These are phyloP conservation scores for Drosophila punjabiensis DNA, from an alignment of 1,140 invertebrate species.

Conservation along the genomic window DNA sequence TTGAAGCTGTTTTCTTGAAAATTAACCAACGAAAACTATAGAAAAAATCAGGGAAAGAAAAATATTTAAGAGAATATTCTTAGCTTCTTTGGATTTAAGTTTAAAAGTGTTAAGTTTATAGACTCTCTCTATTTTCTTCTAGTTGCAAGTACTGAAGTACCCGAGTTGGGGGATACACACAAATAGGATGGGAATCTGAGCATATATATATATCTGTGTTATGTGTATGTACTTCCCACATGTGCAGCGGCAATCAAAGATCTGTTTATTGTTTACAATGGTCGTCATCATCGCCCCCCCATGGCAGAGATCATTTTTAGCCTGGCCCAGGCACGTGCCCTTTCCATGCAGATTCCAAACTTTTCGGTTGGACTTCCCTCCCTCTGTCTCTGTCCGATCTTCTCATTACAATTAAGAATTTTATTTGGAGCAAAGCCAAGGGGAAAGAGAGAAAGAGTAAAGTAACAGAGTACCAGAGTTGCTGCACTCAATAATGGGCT, in stretches of 20 bases:
- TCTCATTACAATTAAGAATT: slow-evolving; percentile 19
- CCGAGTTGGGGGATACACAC: slow-evolving; percentile 17
- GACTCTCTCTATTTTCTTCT: not conserved
- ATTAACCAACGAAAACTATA: not conserved
- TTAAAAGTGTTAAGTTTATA: not conserved
- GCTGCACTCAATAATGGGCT: slow-evolving; percentile 2
- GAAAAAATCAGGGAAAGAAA: not conserved
- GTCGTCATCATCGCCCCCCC: slow-evolving; percentile 5
- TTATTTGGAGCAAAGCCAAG: slow-evolving; percentile 9
- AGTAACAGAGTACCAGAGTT: not conserved
- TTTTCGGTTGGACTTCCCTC: not conserved
- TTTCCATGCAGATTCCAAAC: slow-evolving; percentile 8
- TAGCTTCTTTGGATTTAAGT: no score
- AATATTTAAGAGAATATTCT: not conserved
- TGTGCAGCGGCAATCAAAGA: slow-evolving; percentile 58
- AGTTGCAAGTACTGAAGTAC: slow-evolving; percentile 15
- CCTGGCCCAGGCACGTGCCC: slow-evolving; percentile 45
- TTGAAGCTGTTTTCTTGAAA: slow-evolving; percentile 5
- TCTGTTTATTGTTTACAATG: slow-evolving; percentile 78
- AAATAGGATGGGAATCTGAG: not conserved
- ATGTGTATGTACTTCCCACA: slow-evolving; percentile 16
- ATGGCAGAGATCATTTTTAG: slow-evolving; percentile 33
- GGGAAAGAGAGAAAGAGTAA: not conserved
- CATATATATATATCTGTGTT: not conserved
- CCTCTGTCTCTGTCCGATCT: not conserved